Percentiles rank a stretch among this genome's conserved stretches.
phyloP scores from a whole-genome alignment of 2,888 invertebrate species.

The Biston betularia region DNA sequence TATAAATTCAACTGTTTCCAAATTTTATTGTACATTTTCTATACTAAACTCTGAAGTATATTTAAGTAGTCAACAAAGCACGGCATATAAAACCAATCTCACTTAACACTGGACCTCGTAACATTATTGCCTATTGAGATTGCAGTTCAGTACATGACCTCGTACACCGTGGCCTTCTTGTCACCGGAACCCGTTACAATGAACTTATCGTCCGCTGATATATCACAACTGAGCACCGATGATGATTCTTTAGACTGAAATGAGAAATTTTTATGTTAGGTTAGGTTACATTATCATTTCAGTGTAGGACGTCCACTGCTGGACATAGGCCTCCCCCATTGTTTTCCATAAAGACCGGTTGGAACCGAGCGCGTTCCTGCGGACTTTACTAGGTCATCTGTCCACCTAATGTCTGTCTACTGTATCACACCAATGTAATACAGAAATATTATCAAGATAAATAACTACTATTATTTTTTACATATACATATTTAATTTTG shows the following conservation, averaged over 20 bases:
- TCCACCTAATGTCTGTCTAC: no score
- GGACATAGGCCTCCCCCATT: no score
- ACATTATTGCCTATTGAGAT: constrained; percentile 59
- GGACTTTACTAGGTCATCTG: no score
- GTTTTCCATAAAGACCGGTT: no score
- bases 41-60: neutral
- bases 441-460: no score
- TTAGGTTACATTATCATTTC: no score
- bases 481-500: no score
- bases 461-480: no score
- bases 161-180: constrained; percentile 98
- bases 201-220: constrained; percentile 98
- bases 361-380: no score
- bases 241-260: constrained; percentile 97
- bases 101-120: constrained; percentile 59
- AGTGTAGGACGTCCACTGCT: no score
- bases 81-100: constrained; percentile 51
- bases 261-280: constrained; percentile 43
- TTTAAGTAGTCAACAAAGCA: constrained; percentile 49
- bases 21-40: neutral
- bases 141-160: constrained; percentile 92
- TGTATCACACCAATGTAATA: no score
- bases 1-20: no score
- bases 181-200: constrained; percentile 99
- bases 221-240: constrained; percentile 99